Percentiles rank a stretch among this genome's conserved stretches.
phyloP scores from a whole-genome alignment of 2,113 vertebrate genomes.

The Symphodus melops region DNA sequence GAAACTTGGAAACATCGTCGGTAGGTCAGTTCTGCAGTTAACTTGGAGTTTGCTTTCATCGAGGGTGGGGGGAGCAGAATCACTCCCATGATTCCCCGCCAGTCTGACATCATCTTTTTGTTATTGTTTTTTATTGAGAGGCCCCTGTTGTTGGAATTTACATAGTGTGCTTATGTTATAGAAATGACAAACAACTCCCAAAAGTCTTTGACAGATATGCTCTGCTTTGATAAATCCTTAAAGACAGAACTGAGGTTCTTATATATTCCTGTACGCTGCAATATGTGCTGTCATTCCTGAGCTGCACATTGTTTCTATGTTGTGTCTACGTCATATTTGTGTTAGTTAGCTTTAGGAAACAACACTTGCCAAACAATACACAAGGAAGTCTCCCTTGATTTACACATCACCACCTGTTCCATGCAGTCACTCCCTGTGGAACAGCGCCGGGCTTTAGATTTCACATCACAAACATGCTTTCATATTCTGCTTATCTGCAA shows the following conservation, averaged over 20 bases:
- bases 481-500: not conserved
- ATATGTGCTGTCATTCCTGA: constrained; percentile 15
- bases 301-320: constrained; percentile 16
- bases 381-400: constrained; percentile 5
- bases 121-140: too few species aligned
- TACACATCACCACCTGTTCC: constrained; percentile 1
- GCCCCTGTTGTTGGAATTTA: too few species aligned
- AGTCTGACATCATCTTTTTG: too few species aligned
- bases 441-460: constrained; percentile 8
- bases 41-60: too few species aligned
- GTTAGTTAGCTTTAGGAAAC: constrained; percentile 21
- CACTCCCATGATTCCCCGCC: too few species aligned
- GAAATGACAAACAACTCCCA: not conserved
- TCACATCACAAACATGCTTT: constrained; percentile 5
- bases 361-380: constrained; percentile 6
- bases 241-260: not conserved
- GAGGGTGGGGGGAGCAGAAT: too few species aligned
- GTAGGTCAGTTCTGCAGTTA: too few species aligned
- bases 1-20: too few species aligned
- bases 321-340: constrained; percentile 13
- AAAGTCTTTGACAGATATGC: not conserved
- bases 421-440: constrained; percentile 4
- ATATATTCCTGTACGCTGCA: constrained; percentile 45
- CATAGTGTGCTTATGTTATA: too few species aligned
- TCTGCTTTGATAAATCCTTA: constrained; percentile 10